Percentiles rank a stretch among this genome's conserved stretches.
Conservation (phyloP, 2,113 vertebrate species). For the Calcarius ornatus region DNA sequence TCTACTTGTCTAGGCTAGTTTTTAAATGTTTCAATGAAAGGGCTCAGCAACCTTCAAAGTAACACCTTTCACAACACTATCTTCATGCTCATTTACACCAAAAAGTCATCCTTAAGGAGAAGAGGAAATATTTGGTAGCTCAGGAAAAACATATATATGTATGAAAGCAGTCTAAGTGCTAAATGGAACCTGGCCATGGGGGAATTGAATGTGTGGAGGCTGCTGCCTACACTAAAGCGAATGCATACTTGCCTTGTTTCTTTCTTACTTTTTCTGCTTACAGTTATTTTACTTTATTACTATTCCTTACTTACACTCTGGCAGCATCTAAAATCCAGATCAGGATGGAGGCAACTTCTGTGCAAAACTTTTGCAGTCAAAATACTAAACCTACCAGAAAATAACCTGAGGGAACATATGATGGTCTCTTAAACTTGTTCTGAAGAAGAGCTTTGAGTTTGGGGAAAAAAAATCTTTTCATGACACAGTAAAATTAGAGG, state of each 20-base stretch:
- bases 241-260: neutral
- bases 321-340: neutral
- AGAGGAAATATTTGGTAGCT: neutral
- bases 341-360: neutral
- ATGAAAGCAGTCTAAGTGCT: neutral
- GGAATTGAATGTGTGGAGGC: neutral
- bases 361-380: neutral
- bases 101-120: neutral
- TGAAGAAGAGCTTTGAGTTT: neutral
- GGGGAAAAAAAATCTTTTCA: neutral
- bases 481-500: neutral
- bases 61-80: neutral
- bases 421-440: neutral
- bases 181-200: neutral
- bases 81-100: neutral
- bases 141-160: neutral
- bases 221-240: neutral
- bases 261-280: neutral
- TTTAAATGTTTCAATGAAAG: neutral
- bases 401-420: neutral
- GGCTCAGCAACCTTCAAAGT: neutral
- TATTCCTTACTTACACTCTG: neutral
- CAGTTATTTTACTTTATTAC: neutral
- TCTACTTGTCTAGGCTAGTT: neutral
- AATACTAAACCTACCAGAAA: neutral